Base-by-base conservation (phyloP, 2,797 vertebrate genomes). In the Sternarchorhynchus goeldii region DNA sequence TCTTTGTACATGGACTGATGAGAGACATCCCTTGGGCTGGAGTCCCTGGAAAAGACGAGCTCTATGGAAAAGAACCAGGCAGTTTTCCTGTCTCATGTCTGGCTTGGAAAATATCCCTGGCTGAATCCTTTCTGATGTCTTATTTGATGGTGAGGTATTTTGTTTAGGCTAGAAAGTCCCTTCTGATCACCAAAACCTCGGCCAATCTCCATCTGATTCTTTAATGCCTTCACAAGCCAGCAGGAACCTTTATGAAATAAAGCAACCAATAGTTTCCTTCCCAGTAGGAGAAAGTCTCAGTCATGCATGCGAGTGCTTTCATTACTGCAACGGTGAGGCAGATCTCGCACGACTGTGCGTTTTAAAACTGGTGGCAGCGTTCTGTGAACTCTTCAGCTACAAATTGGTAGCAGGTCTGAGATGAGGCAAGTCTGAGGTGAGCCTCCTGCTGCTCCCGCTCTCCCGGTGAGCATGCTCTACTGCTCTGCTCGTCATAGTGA, bases 401-500 rank as follows among this genome's bases (percentile, higher is more conserved):
- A 45, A 81, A 63, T 69, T 76, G 21, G 64, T 16, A 72, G 62
- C 58, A 68, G 75, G 76, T 60, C 36, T 56, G 50, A 69, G 67
- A 73, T 8, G 66, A 81, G 63, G 32, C 29, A 69, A 73, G n/a
- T 45, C 17, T 8, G 66, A 81, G 63, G 32, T 20, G 64, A 76
- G n/a, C 34, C 17, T 69, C 60, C 32, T 65, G 53, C 63, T 62
- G 65, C 36, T 77, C 41, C 39, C 6, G 6, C 3, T 68, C 14
- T 75, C 59, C 31, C 75, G 18, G 50, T 25, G 56, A 57, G 75
- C 60, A 69, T 57, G 58, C 50, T 60, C 25, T 41, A 31, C 56
- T 75, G 64, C 60, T 75, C 58, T 77, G 64, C 80, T 72, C 50
- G 59, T 84, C 80, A 78, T 65, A 63, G 72, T 76, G 36, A 62